These are phyloP conservation scores for Drosophila teissieri DNA, from an alignment of 1,140 invertebrate species.

Conservation along the genomic window DNA sequence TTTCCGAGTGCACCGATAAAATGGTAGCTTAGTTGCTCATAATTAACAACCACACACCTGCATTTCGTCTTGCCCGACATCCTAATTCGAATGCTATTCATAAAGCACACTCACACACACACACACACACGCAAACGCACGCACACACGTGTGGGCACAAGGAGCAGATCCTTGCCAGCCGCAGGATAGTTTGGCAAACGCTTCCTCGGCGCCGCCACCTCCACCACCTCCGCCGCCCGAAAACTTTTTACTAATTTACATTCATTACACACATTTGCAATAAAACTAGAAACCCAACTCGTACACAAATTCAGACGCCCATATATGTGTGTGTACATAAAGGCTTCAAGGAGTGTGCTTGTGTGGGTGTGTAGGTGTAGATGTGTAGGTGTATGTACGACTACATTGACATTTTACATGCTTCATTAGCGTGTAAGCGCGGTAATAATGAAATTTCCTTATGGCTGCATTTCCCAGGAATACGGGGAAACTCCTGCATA, in stretches of 20 bases:
- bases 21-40: slow-evolving; percentile 45
- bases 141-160: slow-evolving; percentile 4
- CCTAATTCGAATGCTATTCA: slow-evolving; percentile 75
- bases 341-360: slow-evolving; percentile 5
- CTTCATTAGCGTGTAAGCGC: slow-evolving; percentile 82
- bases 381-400: slow-evolving; percentile 25
- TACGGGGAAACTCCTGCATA: slow-evolving; percentile 40
- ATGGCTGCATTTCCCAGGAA: slow-evolving; percentile 67
- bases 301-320: slow-evolving; percentile 36
- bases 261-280: slow-evolving; percentile 83
- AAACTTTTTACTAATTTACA: slow-evolving; percentile 83
- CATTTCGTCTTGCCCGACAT: slow-evolving; percentile 51
- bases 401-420: slow-evolving; percentile 82
- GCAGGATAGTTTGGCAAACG: slow-evolving; percentile 65
- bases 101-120: slow-evolving; percentile 38
- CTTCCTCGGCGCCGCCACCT: slow-evolving; percentile 22
- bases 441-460: slow-evolving; percentile 83
- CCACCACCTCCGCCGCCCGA: slow-evolving; percentile 37
- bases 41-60: slow-evolving; percentile 56
- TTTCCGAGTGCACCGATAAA: slow-evolving; percentile 4
- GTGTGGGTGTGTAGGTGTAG: not conserved
- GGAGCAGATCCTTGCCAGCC: slow-evolving; percentile 64
- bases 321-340: not conserved
- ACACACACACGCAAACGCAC: not conserved
- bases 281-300: slow-evolving; percentile 73